Evolutionary conservation across 2,888 invertebrate genomes (phyloP), one percentile per base, ranked within the genome.

Genomic region (Noctua janthe): DNA sequence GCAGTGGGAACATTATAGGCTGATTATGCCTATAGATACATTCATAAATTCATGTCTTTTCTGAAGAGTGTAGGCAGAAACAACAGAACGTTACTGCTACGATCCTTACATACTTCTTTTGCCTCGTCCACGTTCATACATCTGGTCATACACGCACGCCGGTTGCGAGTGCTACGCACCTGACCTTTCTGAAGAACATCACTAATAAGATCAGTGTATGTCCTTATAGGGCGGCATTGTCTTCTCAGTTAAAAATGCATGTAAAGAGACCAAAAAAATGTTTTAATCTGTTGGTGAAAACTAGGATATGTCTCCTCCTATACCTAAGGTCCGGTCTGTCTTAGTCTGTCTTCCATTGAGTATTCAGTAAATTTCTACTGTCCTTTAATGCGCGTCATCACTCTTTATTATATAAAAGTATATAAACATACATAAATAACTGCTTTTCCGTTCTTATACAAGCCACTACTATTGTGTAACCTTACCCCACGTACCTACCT

Each of bases 381-480:
- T 1, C 29, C 1, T 23, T 20, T 20, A 29, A 64, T 13, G 70
- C 23, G 29, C 7, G 2, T 35, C 11, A 29, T 51, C n/a, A 35
- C 43, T 67, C 0, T 15, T 23, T 39, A 74, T 49, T 29, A 29
- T 74, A 6, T 23, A 39, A 23, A n/a, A 6, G n/a, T 29, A 8
- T 10, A 39, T 15, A 81, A 47, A 80, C 4, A 66, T 15, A 29
- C 6, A 71, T 43, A 17, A n/a, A 67, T 35, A 56, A 56, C 29
- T n/a, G 51, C 23, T n/a, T 71, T 54, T 51, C 64, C 43, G 20
- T 29, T 56, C 11, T 15, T 15, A 62, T 69, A 73, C 49, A 84
- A 62, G n/a, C 20, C 29, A 29, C 15, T 5, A 62, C 54, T 39
- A 76, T 64, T 70, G 69, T 83, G 23, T 70, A 59, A 47, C 43